These are phyloP conservation scores for Drosophila prolongata DNA, from an alignment of 2,888 invertebrate species.

Conservation along the genomic window DNA sequence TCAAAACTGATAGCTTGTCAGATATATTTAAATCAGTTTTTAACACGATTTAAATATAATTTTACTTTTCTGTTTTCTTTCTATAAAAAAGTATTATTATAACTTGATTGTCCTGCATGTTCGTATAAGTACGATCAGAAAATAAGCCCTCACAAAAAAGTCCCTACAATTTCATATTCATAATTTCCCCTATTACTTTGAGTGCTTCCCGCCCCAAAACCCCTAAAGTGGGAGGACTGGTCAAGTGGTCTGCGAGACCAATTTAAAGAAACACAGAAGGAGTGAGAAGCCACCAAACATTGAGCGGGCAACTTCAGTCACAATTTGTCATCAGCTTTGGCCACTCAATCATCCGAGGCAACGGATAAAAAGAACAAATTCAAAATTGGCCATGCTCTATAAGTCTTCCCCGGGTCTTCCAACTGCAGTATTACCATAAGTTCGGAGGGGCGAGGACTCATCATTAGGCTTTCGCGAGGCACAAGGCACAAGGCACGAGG, in stretches of 20 bases:
- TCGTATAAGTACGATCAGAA: not conserved
- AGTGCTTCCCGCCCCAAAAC: constrained; percentile 40
- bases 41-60: too few relatives aligned
- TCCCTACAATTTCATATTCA: constrained; percentile 23
- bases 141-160: not conserved
- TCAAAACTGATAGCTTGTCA: too few relatives aligned
- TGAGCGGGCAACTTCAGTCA: constrained; percentile 45
- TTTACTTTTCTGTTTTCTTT: too few relatives aligned
- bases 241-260: constrained; percentile 72
- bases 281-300: constrained; percentile 36
- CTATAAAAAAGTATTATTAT: too few relatives aligned
- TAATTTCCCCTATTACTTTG: constrained; percentile 54
- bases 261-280: constrained; percentile 52
- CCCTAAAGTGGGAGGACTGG: constrained; percentile 26
- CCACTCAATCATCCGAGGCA: constrained; percentile 58
- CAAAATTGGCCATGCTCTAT: constrained; percentile 67
- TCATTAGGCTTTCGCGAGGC: constrained; percentile 65
- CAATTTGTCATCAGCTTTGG: constrained; percentile 76
- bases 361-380: constrained; percentile 20
- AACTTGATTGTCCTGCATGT: not conserved
- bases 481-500: constrained; percentile 36
- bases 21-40: too few relatives aligned
- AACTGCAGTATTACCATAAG: constrained; percentile 32
- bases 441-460: constrained; percentile 30
- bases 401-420: constrained; percentile 42